These are phyloP conservation scores for Ichneumon xanthorius DNA, from an alignment of 2,888 invertebrate species.

Conservation along the genomic window DNA sequence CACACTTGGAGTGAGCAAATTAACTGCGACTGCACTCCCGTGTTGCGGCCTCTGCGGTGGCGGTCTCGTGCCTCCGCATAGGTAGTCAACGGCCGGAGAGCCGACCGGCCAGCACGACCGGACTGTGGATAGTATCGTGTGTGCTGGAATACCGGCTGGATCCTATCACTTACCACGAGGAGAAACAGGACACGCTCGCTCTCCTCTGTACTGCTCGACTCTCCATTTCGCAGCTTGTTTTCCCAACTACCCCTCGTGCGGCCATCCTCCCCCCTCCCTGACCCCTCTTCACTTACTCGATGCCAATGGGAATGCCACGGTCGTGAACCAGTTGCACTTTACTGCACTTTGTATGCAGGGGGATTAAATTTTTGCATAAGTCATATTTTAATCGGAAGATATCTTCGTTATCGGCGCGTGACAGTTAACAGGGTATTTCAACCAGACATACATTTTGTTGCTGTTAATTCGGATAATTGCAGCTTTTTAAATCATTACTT, in stretches of 20 bases:
- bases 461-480: no score
- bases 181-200: constrained; percentile 64
- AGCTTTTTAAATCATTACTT: no score
- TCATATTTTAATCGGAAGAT: background rate
- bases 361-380: background rate
- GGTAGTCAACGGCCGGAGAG: constrained; percentile 72
- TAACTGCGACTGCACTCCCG: constrained; percentile 85
- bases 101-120: constrained; percentile 27
- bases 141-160: constrained; percentile 64
- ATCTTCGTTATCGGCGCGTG: background rate
- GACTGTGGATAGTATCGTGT: constrained; percentile 32
- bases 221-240: constrained; percentile 66
- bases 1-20: constrained; percentile 85
- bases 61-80: constrained; percentile 68
- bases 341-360: constrained; percentile 25
- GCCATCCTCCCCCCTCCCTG: background rate
- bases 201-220: constrained; percentile 53
- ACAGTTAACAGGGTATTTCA: background rate
- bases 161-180: constrained; percentile 67
- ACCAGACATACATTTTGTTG: background rate
- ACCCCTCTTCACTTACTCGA: constrained; percentile 8
- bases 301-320: constrained; percentile 34
- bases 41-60: constrained; percentile 81
- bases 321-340: constrained; percentile 36
- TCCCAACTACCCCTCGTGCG: constrained; percentile 47